A percentile compares a stretch with the other conserved stretches of the same genome.
phyloP scores from a whole-genome alignment of 1,140 invertebrate genomes.

The Pseudomyrmex sp. region DNA sequence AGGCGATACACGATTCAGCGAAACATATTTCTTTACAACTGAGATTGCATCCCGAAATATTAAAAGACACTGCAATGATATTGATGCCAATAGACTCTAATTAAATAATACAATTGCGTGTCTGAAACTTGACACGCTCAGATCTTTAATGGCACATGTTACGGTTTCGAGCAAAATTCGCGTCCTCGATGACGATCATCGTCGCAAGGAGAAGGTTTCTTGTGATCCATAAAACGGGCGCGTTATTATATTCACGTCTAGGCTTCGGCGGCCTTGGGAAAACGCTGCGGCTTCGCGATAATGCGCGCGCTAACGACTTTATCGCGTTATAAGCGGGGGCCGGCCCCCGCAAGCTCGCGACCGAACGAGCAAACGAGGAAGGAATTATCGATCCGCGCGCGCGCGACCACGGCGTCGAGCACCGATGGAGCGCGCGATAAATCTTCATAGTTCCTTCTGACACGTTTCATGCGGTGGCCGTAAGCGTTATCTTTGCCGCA shows the following conservation, averaged over 20 bases:
- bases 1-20: not conserved
- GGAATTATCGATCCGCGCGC: slow-evolving; percentile 69
- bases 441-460: slow-evolving; percentile 75
- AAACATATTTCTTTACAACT: not conserved
- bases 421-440: slow-evolving; percentile 72
- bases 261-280: slow-evolving; percentile 66
- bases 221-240: slow-evolving; percentile 64
- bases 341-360: slow-evolving; percentile 69
- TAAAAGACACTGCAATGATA: no score
- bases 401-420: slow-evolving; percentile 37
- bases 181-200: slow-evolving; percentile 17
- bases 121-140: not conserved
- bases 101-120: not conserved
- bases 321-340: slow-evolving; percentile 65
- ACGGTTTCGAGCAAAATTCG: not conserved
- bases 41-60: not conserved
- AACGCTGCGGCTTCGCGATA: slow-evolving; percentile 65
- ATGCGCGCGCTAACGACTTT: slow-evolving; percentile 75
- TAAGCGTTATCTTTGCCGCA: slow-evolving; percentile 71
- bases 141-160: no score
- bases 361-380: slow-evolving; percentile 72
- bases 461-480: slow-evolving; percentile 74
- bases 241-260: slow-evolving; percentile 71
- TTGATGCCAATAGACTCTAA: not conserved
- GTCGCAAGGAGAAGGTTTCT: not conserved